These are phyloP conservation scores for Heliangelus exortis DNA, from an alignment of 2,797 vertebrate species.

Conservation along the genomic window DNA sequence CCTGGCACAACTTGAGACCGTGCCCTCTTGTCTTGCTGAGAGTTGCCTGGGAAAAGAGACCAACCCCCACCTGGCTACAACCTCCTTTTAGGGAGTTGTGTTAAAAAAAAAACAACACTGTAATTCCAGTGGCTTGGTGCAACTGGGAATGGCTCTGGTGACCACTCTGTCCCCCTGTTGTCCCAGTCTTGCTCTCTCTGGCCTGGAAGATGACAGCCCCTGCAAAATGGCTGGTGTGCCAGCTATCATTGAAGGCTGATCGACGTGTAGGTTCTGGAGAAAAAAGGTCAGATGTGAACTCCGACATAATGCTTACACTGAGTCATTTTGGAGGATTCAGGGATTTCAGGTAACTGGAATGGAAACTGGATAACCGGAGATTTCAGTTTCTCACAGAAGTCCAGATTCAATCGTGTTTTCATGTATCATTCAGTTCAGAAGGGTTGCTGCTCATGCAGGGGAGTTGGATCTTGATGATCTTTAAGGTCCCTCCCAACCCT, in stretches of 20 bases:
- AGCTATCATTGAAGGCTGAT: accelerated
- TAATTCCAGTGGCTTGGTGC: no score
- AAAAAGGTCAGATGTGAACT: background rate
- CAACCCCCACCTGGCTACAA: no score
- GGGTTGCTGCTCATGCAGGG: no score
- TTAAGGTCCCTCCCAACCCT: no score
- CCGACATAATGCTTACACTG: accelerated
- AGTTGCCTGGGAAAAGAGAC: no score
- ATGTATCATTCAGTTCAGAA: background rate
- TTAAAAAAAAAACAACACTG: background rate
- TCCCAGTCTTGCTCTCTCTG: no score
- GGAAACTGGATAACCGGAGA: no score
- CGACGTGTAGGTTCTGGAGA: background rate
- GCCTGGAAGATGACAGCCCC: accelerated
- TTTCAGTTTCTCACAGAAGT: background rate
- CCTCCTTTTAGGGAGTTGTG: no score
- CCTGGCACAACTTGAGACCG: no score
- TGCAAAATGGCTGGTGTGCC: accelerated
- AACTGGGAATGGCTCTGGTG: background rate
- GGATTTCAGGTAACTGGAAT: background rate
- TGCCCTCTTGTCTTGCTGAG: no score
- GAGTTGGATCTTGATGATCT: no score
- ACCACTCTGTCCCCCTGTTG: accelerated
- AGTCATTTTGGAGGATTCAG: background rate
- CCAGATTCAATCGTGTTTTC: background rate